phyloP scores from a whole-genome alignment of 2,113 vertebrate species.

The Channa argus region DNA sequence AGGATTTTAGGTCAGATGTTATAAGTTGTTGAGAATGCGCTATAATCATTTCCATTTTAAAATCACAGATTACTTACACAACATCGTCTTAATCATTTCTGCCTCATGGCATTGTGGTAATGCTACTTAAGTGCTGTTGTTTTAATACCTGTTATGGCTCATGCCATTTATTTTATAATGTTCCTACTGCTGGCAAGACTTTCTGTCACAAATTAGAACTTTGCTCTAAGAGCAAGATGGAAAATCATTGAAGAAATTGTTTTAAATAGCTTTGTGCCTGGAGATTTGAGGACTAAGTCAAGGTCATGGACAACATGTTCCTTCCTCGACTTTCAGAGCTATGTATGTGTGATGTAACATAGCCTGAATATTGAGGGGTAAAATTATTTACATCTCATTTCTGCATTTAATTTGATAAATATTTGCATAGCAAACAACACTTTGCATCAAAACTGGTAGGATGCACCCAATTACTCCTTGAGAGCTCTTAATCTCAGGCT shows the following conservation, averaged over 20 bases:
- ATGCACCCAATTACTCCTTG: slow-evolving; percentile 27
- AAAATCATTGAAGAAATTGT: slow-evolving; percentile 56
- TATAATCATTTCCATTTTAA: slow-evolving; percentile 20
- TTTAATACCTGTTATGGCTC: slow-evolving; percentile 46
- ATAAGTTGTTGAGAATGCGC: slow-evolving; percentile 6
- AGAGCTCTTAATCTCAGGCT: slow-evolving; percentile 48
- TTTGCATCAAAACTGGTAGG: slow-evolving; percentile 48
- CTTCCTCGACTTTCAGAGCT: slow-evolving; percentile 38
- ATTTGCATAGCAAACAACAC: slow-evolving; percentile 52
- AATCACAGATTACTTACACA: slow-evolving; percentile 26
- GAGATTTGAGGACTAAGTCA: slow-evolving; percentile 67
- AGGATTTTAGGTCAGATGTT: slow-evolving; percentile 27
- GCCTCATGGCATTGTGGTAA: neutral
- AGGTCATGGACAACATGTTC: slow-evolving; percentile 66
- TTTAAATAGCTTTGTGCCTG: slow-evolving; percentile 62
- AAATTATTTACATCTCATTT: slow-evolving; percentile 59
- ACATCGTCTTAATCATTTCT: slow-evolving; percentile 8
- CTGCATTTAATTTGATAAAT: slow-evolving; percentile 48
- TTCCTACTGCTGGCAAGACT: slow-evolving; percentile 26
- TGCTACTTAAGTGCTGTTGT: slow-evolving; percentile 4
- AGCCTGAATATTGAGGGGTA: slow-evolving; percentile 49
- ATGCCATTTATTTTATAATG: slow-evolving; percentile 60
- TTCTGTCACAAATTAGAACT: slow-evolving; percentile 58
- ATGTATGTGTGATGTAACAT: slow-evolving; percentile 49
- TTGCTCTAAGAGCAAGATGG: slow-evolving; percentile 44